Evolutionary conservation across 2,888 invertebrate genomes (phyloP).

Genomic region (Eupithecia vulgata): DNA sequence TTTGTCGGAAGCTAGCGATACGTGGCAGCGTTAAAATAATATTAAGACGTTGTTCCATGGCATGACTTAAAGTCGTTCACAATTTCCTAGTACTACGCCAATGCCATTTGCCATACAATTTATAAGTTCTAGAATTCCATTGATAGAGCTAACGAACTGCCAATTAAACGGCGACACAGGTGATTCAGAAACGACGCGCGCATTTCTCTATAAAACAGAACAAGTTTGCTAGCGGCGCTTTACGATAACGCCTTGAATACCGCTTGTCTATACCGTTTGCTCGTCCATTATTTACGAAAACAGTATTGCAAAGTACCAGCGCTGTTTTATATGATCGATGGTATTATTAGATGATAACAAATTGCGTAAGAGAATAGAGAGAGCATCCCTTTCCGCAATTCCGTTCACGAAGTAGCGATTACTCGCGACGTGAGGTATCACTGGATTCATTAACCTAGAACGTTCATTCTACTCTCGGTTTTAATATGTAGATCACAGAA

Average conservation of each 20-base stretch:
- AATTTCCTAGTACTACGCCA: not conserved
- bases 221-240: constrained; percentile 4
- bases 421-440: constrained; percentile 20
- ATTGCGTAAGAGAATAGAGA: constrained; percentile 26
- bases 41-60: not conserved
- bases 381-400: constrained; percentile 16
- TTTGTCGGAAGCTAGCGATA: constrained; percentile 1
- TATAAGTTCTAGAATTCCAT: not conserved
- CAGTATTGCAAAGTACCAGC: constrained; percentile 18
- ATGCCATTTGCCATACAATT: not conserved
- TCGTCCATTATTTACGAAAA: constrained; percentile 30
- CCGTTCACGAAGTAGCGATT: constrained; percentile 25
- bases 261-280: constrained; percentile 8
- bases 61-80: not conserved
- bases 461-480: constrained; percentile 10
- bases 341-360: constrained; percentile 27
- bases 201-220: constrained; percentile 3
- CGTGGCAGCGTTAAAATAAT: not conserved
- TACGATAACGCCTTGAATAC: constrained; percentile 11
- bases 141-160: constrained; percentile 6
- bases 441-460: constrained; percentile 6
- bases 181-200: not conserved
- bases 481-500: constrained; percentile 8
- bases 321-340: constrained; percentile 25
- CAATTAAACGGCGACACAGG: constrained; percentile 8